Conservation (phyloP, 1,140 invertebrate genomes). For the Drosophila nigrodunni region DNA sequence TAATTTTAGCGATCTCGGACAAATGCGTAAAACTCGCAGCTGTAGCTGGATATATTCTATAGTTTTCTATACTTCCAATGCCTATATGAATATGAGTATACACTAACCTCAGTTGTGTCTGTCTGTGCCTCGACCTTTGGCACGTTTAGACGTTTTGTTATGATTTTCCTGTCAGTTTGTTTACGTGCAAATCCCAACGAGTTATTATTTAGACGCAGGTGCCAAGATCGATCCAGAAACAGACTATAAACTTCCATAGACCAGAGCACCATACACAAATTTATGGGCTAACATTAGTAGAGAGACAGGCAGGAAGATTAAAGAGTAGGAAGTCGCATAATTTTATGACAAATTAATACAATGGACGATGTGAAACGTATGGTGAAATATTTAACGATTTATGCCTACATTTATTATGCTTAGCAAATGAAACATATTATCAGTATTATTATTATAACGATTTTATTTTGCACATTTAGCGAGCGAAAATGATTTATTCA, state of each 20-base stretch:
- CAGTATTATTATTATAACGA: conserved; percentile 62
- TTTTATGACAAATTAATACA: conserved; percentile 82
- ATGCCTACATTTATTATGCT: conserved; percentile 62
- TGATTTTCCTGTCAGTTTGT: conserved; percentile 48
- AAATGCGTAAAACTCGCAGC: conserved; percentile 10
- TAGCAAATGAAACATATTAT: conserved; percentile 69
- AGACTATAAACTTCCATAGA: neutral
- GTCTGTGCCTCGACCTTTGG: conserved; percentile 41
- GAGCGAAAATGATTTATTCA: conserved; percentile 75
- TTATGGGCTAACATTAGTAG: conserved; percentile 36
- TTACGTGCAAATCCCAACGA: conserved; percentile 28
- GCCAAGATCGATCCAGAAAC: conserved; percentile 19
- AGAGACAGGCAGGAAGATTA: too few relatives aligned
- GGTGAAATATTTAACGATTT: conserved; percentile 48
- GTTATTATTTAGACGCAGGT: conserved; percentile 8
- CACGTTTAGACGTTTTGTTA: conserved; percentile 39
- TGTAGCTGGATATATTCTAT: conserved; percentile 5
- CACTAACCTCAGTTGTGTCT: neutral
- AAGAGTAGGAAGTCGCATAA: conserved; percentile 56
- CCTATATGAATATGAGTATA: conserved; percentile 5
- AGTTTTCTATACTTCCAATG: neutral
- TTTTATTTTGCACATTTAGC: conserved; percentile 71
- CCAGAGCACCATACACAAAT: conserved; percentile 31
- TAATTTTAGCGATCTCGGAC: conserved; percentile 61
- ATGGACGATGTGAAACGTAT: conserved; percentile 60